Base-by-base conservation (phyloP, 2,888 invertebrate species). In the Mycalesis mineus region DNA sequence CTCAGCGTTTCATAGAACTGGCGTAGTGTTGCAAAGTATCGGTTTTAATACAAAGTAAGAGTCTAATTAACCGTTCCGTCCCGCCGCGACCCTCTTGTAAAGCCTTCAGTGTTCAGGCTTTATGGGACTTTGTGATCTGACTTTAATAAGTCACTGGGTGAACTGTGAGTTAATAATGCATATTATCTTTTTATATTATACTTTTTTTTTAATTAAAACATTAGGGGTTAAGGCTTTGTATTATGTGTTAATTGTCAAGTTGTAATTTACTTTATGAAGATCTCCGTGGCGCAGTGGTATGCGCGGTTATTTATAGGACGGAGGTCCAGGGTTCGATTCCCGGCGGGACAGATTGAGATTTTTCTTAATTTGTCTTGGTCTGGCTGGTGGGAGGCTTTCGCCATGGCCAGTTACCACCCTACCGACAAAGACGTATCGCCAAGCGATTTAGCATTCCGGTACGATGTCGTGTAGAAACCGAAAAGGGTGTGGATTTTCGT, bases 41-140 rank as follows among this genome's bases (percentile, higher is more conserved):
- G 37, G 39, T 40, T 54, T 54, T 14, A 29, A 17, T 40, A 39
- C 45, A 44, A 44, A 44, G 45, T 45, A 45, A 45, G 41, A 42
- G 52, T 42, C 36, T 53, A 53, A 53, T 53, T 53, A 53, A 53
- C 22, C 42, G 33, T 11, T n/a, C 22, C 31, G n/a, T 14, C 52
- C 52, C 22, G 42, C 52, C 22, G 42, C 13, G 53, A 22, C 45
- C 45, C 45, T 31, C 31, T 31, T 33, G 31, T 31, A 47, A 15
- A 47, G 33, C 15, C 45, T 33, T 47, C 45, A 31, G 9, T 47
- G 7, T 14, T 29, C 31, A 47, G 15, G 31, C 45, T 47, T 47
- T 8, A 14, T 9, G 15, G 45, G 15, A 9, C 45, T 45, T 45
- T 31, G 14, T 45, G 45, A 45, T 11, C 45, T 15, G 45, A 15